phyloP scores from a whole-genome alignment of 1,140 invertebrate species.

The Drosophila orosa region DNA sequence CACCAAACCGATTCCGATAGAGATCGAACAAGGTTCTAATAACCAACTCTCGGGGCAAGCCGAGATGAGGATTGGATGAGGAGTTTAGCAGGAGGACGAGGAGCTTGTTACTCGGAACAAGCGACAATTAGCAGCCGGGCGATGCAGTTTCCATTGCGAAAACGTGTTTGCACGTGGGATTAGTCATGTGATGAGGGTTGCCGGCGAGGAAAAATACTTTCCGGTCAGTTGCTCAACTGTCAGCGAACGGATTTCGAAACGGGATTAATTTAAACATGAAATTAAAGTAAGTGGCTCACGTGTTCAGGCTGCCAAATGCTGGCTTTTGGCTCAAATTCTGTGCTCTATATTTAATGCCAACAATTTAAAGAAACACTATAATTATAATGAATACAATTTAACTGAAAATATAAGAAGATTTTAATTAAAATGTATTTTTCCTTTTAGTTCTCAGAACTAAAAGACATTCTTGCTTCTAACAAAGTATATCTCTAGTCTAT shows the following conservation, averaged over 20 bases:
- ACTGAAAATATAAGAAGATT: background rate
- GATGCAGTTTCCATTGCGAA: slow-evolving; percentile 41
- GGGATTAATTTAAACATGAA: slow-evolving; percentile 28
- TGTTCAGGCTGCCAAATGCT: background rate
- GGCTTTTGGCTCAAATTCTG: background rate
- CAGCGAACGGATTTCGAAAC: slow-evolving; percentile 36
- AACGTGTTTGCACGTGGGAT: slow-evolving; percentile 68
- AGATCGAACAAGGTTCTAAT: slow-evolving; percentile 72
- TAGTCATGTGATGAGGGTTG: slow-evolving; percentile 55
- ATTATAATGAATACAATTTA: background rate
- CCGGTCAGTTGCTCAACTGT: slow-evolving; percentile 37
- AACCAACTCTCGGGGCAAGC: slow-evolving; percentile 39
- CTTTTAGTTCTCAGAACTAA: background rate
- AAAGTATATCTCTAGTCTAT: no score
- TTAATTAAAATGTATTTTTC: background rate
- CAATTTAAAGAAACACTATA: background rate
- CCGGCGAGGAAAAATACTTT: slow-evolving; percentile 26
- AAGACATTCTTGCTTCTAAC: background rate
- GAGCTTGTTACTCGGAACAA: slow-evolving; percentile 58
- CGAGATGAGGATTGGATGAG: slow-evolving; percentile 1
- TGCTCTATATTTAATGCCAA: background rate
- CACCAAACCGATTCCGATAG: slow-evolving; percentile 59
- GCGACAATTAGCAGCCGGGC: slow-evolving; percentile 67
- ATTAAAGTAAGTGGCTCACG: slow-evolving; percentile 20
- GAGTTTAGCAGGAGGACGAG: slow-evolving; percentile 1